A percentile compares a stretch with the other conserved stretches of the same genome.
Conservation (phyloP, 2,888 invertebrate species). For the Andrena chrysosceles region DNA sequence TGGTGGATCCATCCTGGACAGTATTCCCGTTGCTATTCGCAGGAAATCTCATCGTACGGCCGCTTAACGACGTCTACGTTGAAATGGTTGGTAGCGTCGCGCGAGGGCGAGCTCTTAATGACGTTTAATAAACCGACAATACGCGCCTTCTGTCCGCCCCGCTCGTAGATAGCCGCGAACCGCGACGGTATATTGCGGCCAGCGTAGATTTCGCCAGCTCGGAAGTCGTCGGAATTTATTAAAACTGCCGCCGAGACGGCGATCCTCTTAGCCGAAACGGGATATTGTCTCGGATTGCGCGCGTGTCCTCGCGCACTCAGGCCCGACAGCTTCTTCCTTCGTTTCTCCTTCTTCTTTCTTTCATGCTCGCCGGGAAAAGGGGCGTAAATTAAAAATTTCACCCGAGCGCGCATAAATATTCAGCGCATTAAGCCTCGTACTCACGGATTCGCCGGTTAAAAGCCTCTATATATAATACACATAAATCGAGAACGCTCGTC, state of each 20-base stretch:
- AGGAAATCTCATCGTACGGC: neutral
- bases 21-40: neutral
- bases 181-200: constrained; percentile 22
- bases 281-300: constrained; percentile 64
- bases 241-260: constrained; percentile 50
- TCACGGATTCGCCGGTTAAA: constrained; percentile 71
- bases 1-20: neutral
- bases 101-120: constrained; percentile 11
- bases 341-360: neutral
- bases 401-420: constrained; percentile 73
- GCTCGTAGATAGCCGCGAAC: neutral
- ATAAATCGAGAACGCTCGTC: constrained; percentile 65
- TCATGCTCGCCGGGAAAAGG: constrained; percentile 42
- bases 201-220: constrained; percentile 39
- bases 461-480: constrained; percentile 74
- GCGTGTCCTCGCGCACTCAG: constrained; percentile 36
- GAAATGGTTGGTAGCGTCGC: neutral
- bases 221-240: constrained; percentile 67
- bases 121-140: constrained; percentile 27
- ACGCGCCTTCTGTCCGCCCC: constrained; percentile 12
- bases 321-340: neutral
- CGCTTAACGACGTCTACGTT: neutral
- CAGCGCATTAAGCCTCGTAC: constrained; percentile 59
- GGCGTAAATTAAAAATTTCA: constrained; percentile 63
- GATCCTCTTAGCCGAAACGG: constrained; percentile 56